Conservation (phyloP, 35 echinoderm and acorn worm genomes). For the Apostichopus californicus region DNA sequence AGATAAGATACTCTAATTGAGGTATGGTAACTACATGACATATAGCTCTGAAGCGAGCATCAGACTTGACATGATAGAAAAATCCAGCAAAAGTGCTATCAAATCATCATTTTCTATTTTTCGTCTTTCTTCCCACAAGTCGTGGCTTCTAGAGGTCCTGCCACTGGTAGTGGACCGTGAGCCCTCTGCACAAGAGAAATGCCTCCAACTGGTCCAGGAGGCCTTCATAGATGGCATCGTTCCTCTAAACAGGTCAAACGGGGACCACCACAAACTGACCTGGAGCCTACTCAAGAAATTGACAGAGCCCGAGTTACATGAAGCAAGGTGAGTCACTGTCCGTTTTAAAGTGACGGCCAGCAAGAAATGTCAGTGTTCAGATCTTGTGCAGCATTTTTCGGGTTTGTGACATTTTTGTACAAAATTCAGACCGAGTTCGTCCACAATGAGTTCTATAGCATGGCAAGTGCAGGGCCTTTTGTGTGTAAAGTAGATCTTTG, state of each 20-base stretch:
- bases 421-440: too few relatives aligned
- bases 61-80: too few relatives aligned
- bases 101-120: neutral
- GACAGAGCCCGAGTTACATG: conserved; percentile 50
- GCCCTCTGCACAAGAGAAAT: conserved; percentile 78
- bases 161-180: conserved; percentile 84
- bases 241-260: neutral
- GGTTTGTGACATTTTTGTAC: too few relatives aligned
- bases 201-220: conserved; percentile 62
- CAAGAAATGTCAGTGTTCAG: too few relatives aligned
- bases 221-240: conserved; percentile 58
- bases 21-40: too few relatives aligned
- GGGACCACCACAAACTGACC: conserved; percentile 53
- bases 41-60: too few relatives aligned
- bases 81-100: neutral
- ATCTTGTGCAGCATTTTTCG: too few relatives aligned
- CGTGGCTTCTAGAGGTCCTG: conserved; percentile 79
- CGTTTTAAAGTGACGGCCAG: neutral
- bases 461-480: too few relatives aligned
- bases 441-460: too few relatives aligned
- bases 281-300: conserved; percentile 66
- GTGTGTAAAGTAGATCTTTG: too few relatives aligned
- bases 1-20: too few relatives aligned
- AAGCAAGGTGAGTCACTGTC: conserved; percentile 53
- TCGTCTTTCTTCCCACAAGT: conserved; percentile 26